A percentile compares a stretch with the other conserved stretches of the same genome.
These are phyloP conservation scores for Nomada ferruginata DNA, from an alignment of 2,888 invertebrate genomes.

Conservation along the genomic window DNA sequence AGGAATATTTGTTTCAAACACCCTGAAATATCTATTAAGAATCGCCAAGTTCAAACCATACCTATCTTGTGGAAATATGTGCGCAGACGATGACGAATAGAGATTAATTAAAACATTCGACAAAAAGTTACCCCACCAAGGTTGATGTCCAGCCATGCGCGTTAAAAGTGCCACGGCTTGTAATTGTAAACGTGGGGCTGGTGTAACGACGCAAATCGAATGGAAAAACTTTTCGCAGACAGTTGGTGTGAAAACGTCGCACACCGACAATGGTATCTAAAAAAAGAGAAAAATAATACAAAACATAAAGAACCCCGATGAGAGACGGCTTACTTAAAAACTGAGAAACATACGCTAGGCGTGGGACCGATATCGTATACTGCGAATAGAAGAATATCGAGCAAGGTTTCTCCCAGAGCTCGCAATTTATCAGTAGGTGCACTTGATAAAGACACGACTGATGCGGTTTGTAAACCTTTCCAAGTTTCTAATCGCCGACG, in stretches of 20 bases:
- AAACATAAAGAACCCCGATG: not conserved
- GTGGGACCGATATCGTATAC: slow-evolving; percentile 87
- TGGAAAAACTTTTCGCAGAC: slow-evolving; percentile 89
- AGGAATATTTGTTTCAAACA: not conserved
- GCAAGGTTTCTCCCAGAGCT: slow-evolving; percentile 91
- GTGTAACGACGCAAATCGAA: slow-evolving; percentile 89
- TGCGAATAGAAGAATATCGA: slow-evolving; percentile 92
- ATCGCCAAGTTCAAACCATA: slow-evolving; percentile 78
- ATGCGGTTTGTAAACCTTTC: slow-evolving; percentile 80
- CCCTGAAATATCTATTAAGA: not conserved
- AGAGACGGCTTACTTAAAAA: not conserved
- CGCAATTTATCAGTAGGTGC: slow-evolving; percentile 94
- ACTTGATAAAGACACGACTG: slow-evolving; percentile 85
- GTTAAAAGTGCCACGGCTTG: slow-evolving; percentile 92
- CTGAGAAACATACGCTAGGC: slow-evolving; percentile 78
- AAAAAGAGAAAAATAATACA: not conserved
- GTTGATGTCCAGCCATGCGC: slow-evolving; percentile 90
- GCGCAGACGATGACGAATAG: slow-evolving; percentile 91
- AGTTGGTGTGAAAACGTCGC: slow-evolving; percentile 82
- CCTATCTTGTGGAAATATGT: slow-evolving; percentile 95
- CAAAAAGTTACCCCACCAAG: slow-evolving; percentile 97
- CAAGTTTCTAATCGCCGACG: slow-evolving; percentile 89
- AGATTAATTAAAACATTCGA: slow-evolving; percentile 92
- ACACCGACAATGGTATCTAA: slow-evolving; percentile 82
- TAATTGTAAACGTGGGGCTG: slow-evolving; percentile 92